These are phyloP conservation scores for Thysanoteuthis rhombus DNA, from an alignment of 2,888 invertebrate species.

Conservation along the genomic window DNA sequence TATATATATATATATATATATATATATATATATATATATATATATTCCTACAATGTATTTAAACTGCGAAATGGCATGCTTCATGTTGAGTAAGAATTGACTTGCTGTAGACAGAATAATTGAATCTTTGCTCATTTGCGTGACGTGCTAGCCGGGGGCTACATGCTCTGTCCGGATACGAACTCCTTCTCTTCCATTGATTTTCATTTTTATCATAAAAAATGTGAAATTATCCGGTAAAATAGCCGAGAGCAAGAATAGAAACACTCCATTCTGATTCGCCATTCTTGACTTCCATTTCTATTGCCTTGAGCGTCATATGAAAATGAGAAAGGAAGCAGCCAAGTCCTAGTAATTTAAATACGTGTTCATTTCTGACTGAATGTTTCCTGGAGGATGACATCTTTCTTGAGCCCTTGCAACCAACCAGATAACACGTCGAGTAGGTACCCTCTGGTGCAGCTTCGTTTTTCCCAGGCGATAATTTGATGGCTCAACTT, in stretches of 20 bases:
- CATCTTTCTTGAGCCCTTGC: background rate
- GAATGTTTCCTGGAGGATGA: background rate
- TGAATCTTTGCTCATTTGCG: background rate
- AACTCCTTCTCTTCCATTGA: background rate
- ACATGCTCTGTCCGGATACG: background rate
- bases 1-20: too few species aligned
- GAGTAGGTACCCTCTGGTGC: background rate
- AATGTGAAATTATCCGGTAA: background rate
- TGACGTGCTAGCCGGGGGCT: background rate
- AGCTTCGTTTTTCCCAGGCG: background rate
- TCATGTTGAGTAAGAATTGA: background rate
- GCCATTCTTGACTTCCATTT: background rate
- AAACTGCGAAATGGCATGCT: background rate
- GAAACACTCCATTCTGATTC: too few species aligned
- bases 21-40: too few species aligned
- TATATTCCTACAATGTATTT: too few species aligned
- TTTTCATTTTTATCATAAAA: background rate
- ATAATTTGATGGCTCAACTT: background rate
- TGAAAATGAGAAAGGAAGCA: background rate
- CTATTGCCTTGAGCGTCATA: background rate
- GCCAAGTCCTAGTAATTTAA: background rate
- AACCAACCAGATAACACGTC: background rate
- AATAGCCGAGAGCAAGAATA: background rate
- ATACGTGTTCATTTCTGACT: background rate
- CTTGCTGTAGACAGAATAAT: background rate